Evolutionary conservation across 2,113 vertebrate species (phyloP).

Genomic region (Oreochromis aureus): DNA sequence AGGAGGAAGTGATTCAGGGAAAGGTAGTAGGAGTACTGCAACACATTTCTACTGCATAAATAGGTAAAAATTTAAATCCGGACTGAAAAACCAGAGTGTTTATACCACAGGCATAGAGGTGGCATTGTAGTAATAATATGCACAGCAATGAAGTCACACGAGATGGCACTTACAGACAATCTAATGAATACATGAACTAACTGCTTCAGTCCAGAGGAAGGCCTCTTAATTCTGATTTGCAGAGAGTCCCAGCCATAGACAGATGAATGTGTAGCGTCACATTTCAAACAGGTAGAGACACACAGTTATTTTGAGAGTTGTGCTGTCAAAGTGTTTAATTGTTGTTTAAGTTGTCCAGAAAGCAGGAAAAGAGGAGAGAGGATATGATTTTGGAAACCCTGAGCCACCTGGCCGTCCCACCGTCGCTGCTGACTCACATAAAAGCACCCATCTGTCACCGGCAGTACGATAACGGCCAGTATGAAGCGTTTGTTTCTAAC

Average conservation of each 20-base stretch:
- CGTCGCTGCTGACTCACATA: background rate
- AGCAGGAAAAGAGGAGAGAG: background rate
- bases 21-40: background rate
- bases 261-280: constrained; percentile 42
- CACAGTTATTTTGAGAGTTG: background rate
- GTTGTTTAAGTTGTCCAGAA: constrained; percentile 2
- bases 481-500: constrained; percentile 45
- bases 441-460: constrained; percentile 7
- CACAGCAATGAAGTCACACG: background rate
- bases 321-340: background rate
- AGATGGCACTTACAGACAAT: constrained; percentile 46
- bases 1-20: constrained; percentile 19
- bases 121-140: background rate
- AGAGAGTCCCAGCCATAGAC: constrained; percentile 54
- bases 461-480: constrained; percentile 12
- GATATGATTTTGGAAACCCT: background rate
- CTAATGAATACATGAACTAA: constrained; percentile 1
- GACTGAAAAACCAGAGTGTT: background rate
- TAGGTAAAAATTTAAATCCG: background rate
- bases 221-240: constrained; percentile 17
- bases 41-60: background rate
- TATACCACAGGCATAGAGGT: background rate
- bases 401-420: background rate
- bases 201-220: background rate
- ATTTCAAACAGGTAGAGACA: constrained; percentile 6